Conservation (phyloP, 64 coral and sea anemone species). For the Actinia tenebrosa region DNA sequence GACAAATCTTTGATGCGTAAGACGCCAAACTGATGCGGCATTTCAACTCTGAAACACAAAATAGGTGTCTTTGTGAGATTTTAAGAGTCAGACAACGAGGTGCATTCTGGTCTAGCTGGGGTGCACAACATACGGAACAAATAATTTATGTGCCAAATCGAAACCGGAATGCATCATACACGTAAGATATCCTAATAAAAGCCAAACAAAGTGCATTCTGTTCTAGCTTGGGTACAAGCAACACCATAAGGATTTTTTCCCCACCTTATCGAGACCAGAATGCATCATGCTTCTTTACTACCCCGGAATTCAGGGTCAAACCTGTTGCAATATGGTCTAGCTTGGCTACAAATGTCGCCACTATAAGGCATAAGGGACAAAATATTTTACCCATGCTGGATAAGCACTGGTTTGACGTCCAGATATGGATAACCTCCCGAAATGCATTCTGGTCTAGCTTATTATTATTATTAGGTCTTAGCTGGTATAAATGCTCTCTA, state of each 20-base stretch:
- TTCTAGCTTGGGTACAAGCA: no score
- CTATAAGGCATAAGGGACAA: background rate
- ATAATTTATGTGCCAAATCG: no score
- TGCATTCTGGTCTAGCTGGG: background rate
- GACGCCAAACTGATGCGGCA: slow-evolving; percentile 65
- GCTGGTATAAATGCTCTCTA: background rate
- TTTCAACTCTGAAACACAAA: slow-evolving; percentile 45
- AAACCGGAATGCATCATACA: no score
- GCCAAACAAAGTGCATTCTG: no score
- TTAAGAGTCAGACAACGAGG: no score
- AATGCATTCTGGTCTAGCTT: background rate
- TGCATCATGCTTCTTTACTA: no score
- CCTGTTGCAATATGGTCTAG: background rate
- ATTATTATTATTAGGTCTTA: no score
- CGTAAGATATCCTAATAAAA: no score
- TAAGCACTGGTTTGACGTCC: no score
- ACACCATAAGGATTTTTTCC: no score
- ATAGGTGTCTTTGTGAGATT: background rate
- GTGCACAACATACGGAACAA: background rate
- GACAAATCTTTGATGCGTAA: slow-evolving; percentile 66
- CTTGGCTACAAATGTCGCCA: background rate
- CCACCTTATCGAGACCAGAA: no score
- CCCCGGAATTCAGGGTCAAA: background rate
- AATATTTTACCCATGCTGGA: background rate
- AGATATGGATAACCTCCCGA: no score